Conservation (phyloP, 2,113 vertebrate species). For the Campylomormyrus numenius region DNA sequence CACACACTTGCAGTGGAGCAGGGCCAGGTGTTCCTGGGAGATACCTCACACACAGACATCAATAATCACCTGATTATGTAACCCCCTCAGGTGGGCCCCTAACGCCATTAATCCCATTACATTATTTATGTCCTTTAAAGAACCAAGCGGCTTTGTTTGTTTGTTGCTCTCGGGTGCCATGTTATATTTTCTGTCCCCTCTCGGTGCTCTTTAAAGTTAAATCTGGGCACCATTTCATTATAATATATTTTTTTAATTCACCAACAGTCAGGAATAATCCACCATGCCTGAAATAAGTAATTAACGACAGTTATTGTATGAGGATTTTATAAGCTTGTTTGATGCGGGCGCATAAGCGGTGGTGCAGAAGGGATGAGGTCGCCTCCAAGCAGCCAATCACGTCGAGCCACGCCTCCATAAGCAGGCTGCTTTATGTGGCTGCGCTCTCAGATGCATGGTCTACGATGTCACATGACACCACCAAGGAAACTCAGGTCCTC, state of each 20-base stretch:
- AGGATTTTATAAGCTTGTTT: constrained; percentile 13
- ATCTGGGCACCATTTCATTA: not conserved
- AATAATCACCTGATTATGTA: constrained; percentile 68
- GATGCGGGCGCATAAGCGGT: not conserved
- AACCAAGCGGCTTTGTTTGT: constrained; percentile 11
- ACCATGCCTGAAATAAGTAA: constrained; percentile 11
- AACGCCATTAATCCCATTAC: constrained; percentile 69
- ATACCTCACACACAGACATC: constrained; percentile 60
- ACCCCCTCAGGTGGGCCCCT: constrained; percentile 63
- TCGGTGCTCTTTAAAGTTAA: constrained; percentile 3
- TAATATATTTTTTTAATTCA: not conserved
- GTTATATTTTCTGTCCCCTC: not conserved
- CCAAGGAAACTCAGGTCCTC: not conserved
- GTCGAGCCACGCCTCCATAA: not conserved
- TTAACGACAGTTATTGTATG: constrained; percentile 12
- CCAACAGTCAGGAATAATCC: not conserved
- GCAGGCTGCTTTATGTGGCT: not conserved
- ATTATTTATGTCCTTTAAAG: constrained; percentile 59
- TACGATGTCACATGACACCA: not conserved
- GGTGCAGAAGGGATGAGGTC: not conserved
- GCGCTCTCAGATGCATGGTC: not conserved
- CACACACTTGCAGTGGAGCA: constrained; percentile 60
- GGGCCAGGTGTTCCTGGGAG: constrained; percentile 67
- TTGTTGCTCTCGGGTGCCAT: not conserved
- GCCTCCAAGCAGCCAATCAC: not conserved